phyloP scores from a whole-genome alignment of 2,797 vertebrate species.

The Aplochiton taeniatus region DNA sequence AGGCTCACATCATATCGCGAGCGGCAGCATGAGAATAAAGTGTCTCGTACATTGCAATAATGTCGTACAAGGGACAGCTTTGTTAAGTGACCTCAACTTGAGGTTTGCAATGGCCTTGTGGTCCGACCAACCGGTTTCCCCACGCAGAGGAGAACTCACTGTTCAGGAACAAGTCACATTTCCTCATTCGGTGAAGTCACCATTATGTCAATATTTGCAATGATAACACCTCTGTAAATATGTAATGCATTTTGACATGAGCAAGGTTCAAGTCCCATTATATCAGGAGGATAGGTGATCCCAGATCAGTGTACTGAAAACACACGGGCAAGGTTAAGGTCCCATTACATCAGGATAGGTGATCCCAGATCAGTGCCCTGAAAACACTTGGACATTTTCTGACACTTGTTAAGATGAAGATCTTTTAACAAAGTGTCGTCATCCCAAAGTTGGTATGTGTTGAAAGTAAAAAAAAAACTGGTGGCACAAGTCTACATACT shows the following conservation, averaged over 20 bases:
- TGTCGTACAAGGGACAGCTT: background rate
- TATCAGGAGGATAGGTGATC: constrained; percentile 18
- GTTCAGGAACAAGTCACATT: constrained; percentile 63
- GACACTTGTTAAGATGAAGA: constrained; percentile 43
- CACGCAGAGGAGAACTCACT: constrained; percentile 54
- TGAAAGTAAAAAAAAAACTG: constrained; percentile 35
- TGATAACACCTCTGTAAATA: constrained; percentile 67
- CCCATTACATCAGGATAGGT: constrained; percentile 12
- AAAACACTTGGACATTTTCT: constrained; percentile 57
- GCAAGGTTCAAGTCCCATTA: constrained; percentile 24
- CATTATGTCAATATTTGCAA: constrained; percentile 75
- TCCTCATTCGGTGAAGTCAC: constrained; percentile 74
- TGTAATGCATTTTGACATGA: constrained; percentile 42
- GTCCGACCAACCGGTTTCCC: constrained; percentile 66
- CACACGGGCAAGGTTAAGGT: constrained; percentile 41
- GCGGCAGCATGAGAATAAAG: background rate
- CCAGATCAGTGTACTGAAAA: constrained; percentile 63
- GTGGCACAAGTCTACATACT: constrained; percentile 55
- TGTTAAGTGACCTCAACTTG: background rate
- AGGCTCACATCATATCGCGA: background rate
- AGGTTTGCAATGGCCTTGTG: constrained; percentile 46
- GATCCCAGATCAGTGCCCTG: constrained; percentile 52
- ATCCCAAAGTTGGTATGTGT: background rate
- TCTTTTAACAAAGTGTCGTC: background rate
- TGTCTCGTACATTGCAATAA: background rate